These are phyloP conservation scores for Illadopsis cleaveri DNA, from an alignment of 2,113 vertebrate genomes.

Conservation along the genomic window DNA sequence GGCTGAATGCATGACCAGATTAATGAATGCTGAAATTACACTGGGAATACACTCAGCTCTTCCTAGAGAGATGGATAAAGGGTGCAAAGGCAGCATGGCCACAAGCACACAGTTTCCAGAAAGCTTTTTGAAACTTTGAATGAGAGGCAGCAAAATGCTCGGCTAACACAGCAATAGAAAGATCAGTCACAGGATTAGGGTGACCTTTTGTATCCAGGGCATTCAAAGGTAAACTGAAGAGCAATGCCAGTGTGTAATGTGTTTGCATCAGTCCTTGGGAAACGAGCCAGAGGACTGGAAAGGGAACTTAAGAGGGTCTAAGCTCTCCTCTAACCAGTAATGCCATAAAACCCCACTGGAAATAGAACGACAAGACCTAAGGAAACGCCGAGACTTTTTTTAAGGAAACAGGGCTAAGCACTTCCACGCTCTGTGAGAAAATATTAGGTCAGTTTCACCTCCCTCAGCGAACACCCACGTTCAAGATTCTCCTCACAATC, in stretches of 20 bases:
- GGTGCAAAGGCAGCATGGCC: background rate
- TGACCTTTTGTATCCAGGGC: conserved; percentile 28
- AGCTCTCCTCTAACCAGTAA: conserved; percentile 5
- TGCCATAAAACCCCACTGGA: conserved; percentile 16
- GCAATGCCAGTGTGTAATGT: background rate
- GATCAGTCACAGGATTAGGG: background rate
- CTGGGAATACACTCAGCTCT: background rate
- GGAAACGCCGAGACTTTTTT: background rate
- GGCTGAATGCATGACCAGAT: background rate
- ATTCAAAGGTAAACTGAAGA: conserved; percentile 10
- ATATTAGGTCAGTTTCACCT: background rate
- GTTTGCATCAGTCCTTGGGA: conserved; percentile 21
- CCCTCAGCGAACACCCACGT: background rate
- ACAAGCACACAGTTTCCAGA: background rate
- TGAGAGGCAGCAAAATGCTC: background rate
- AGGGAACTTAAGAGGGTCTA: conserved; percentile 24
- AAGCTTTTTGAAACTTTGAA: conserved; percentile 32
- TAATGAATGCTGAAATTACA: background rate
- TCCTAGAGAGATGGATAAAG: background rate
- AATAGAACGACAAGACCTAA: conserved; percentile 28
- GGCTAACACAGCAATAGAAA: background rate
- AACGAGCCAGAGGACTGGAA: background rate
- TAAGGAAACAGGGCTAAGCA: background rate
- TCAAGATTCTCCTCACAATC: background rate
- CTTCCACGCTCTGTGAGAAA: background rate